Evolutionary conservation across 2,888 invertebrate species (phyloP).

Genomic region (Calameuta idolon): DNA sequence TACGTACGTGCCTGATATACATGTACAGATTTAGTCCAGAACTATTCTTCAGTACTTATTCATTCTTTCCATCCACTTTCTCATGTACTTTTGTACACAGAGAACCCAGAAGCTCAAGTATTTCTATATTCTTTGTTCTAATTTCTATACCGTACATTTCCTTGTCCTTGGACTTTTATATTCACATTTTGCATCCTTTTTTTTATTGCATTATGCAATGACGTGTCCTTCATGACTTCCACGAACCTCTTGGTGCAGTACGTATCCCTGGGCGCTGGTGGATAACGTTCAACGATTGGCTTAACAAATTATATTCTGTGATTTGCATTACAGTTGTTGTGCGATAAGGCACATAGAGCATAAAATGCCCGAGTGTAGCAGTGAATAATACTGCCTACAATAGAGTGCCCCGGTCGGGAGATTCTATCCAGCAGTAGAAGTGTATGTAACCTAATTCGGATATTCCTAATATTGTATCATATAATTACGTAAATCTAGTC

Average conservation of each 20-base stretch:
- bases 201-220: neutral
- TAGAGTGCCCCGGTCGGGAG: conserved; percentile 63
- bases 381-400: conserved; percentile 62
- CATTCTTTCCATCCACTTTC: neutral
- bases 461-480: conserved; percentile 63
- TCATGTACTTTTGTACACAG: neutral
- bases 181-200: neutral
- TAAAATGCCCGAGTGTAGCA: conserved; percentile 63
- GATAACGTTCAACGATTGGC: conserved; percentile 56
- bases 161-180: neutral
- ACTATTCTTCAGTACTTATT: too few relatives aligned
- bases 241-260: conserved; percentile 13
- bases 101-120: neutral
- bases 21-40: neutral
- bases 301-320: conserved; percentile 64
- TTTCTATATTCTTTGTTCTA: neutral
- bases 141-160: neutral
- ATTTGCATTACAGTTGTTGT: conserved; percentile 66
- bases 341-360: conserved; percentile 61
- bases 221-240: conserved; percentile 4
- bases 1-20: neutral
- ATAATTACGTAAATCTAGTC: conserved; percentile 37
- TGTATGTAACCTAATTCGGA: conserved; percentile 66
- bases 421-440: conserved; percentile 66
- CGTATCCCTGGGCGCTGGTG: conserved; percentile 45